Evolutionary conservation across 1,140 invertebrate species (phyloP).

Genomic region (Steinernema feltiae): DNA sequence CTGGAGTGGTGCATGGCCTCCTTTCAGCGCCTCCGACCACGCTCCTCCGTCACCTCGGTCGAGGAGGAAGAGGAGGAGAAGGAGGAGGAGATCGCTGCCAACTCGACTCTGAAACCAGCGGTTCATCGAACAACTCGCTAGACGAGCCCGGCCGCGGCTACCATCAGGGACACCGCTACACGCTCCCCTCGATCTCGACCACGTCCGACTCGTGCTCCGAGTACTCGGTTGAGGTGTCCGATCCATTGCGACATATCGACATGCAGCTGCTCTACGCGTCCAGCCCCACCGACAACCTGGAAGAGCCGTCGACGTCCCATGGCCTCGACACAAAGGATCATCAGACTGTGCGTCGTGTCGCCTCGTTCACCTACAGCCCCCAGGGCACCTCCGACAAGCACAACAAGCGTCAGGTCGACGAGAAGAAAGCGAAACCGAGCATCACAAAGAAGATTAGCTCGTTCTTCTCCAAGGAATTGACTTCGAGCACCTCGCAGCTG

Average conservation of each 20-base stretch:
- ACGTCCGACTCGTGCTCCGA: slow-evolving; percentile 1
- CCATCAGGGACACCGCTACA: neutral
- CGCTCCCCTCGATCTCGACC: neutral
- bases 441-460: neutral
- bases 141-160: neutral
- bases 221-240: neutral
- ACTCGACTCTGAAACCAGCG: neutral
- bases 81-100: neutral
- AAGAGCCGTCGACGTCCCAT: neutral
- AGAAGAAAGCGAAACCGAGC: neutral
- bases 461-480: slow-evolving; percentile 1
- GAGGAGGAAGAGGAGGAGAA: no score
- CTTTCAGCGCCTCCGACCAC: neutral
- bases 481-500: neutral
- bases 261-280: neutral
- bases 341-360: neutral
- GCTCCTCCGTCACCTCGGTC: no score
- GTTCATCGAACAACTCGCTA: neutral
- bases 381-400: neutral
- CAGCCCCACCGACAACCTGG: neutral
- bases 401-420: neutral
- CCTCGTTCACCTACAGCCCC: neutral
- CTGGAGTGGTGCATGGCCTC: neutral
- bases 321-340: neutral
- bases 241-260: neutral